A percentile compares a stretch with the other conserved stretches of the same genome.
Conservation (phyloP, 2,888 invertebrate species). For the Apamea crenata region DNA sequence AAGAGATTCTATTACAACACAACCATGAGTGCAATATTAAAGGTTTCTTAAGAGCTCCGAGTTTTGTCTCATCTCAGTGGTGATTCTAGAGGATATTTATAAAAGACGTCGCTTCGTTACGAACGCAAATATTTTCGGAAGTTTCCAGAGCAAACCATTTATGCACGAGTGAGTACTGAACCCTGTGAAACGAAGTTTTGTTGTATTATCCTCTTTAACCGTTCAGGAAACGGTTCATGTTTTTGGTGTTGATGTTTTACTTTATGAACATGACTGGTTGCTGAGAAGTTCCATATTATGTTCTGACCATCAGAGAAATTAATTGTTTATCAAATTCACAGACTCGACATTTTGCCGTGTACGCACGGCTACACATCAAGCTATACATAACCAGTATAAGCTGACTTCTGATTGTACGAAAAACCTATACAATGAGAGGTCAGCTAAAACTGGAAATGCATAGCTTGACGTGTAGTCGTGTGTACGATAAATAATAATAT, state of each 20-base stretch:
- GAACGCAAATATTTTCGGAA: constrained; percentile 53
- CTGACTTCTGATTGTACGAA: too few species aligned
- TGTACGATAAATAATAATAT: too few species aligned
- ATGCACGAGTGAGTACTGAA: constrained; percentile 22
- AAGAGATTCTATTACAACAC: constrained; percentile 10
- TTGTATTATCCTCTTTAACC: constrained; percentile 8
- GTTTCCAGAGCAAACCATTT: constrained; percentile 37
- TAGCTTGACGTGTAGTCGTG: too few species aligned
- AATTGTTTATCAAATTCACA: neutral
- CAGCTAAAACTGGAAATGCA: too few species aligned
- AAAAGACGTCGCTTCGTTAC: constrained; percentile 41
- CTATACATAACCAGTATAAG: too few species aligned
- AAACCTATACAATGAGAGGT: too few species aligned
- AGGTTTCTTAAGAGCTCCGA: neutral
- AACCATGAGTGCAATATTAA: constrained; percentile 37
- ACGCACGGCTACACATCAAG: too few species aligned
- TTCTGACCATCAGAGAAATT: too few species aligned
- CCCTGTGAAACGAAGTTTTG: constrained; percentile 27
- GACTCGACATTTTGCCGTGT: too few species aligned
- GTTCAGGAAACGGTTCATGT: constrained; percentile 9
- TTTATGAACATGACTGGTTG: neutral
- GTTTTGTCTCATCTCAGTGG: constrained; percentile 16
- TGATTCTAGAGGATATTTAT: constrained; percentile 38
- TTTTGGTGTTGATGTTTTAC: constrained; percentile 11
- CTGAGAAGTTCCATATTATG: neutral